A percentile compares a stretch with the other conserved stretches of the same genome.
phyloP scores from a whole-genome alignment of 1,140 invertebrate genomes.

The Cydia fagiglandana region DNA sequence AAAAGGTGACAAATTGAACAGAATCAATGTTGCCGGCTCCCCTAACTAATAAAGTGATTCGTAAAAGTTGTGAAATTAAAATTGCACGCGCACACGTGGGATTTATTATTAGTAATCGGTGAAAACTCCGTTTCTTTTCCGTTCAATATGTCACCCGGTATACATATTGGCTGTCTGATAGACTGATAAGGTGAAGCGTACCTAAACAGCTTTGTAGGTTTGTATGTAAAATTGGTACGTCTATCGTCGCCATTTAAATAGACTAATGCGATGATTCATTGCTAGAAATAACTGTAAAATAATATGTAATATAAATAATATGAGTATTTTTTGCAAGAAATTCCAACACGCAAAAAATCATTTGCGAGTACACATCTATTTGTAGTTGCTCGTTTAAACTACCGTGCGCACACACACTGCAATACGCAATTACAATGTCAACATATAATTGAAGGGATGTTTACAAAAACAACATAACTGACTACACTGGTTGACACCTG shows the following conservation, averaged over 20 bases:
- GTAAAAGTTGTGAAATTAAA: background rate
- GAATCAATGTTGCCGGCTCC: background rate
- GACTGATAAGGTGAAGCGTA: background rate
- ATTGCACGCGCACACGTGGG: background rate
- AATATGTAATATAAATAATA: background rate
- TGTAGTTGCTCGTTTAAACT: background rate
- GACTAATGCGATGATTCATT: background rate
- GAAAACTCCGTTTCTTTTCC: background rate
- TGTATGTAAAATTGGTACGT: background rate
- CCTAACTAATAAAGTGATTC: background rate
- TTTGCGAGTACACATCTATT: background rate
- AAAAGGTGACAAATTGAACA: background rate
- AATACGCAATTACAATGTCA: background rate
- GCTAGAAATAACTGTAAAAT: background rate
- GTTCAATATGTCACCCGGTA: background rate
- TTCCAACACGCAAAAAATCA: constrained; percentile 7
- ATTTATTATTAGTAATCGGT: background rate
- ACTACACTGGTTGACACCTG: no score
- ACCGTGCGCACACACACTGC: background rate
- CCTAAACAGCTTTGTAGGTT: background rate
- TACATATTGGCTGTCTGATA: background rate
- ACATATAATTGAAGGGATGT: no score
- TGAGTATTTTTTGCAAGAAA: constrained; percentile 28
- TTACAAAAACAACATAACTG: no score
- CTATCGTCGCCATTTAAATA: background rate